Evolutionary conservation across 2,888 invertebrate genomes (phyloP).

Genomic region (Zonitis immaculata): DNA sequence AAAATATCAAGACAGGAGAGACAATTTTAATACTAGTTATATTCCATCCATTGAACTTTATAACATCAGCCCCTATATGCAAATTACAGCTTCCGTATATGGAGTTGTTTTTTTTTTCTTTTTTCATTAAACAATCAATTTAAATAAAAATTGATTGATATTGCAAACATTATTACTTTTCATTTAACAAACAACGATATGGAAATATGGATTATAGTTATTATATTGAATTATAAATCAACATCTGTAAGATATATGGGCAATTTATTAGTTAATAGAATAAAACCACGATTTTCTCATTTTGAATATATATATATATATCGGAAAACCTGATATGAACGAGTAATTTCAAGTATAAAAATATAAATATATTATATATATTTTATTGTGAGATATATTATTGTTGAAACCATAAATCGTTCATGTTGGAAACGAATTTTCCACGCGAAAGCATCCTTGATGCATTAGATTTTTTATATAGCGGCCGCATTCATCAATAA

Average conservation of each 20-base stretch:
- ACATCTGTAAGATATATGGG: too few species aligned
- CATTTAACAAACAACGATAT: not conserved
- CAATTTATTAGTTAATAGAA: too few species aligned
- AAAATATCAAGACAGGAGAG: not conserved
- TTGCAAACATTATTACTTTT: not conserved
- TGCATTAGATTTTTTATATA: slow-evolving; percentile 28
- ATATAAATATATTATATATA: slow-evolving; percentile 2
- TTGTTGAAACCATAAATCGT: slow-evolving; percentile 14
- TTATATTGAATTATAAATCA: too few species aligned
- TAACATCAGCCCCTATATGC: not conserved
- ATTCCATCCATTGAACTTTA: not conserved
- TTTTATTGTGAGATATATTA: too few species aligned
- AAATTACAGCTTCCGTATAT: not conserved
- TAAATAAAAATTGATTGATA: not conserved
- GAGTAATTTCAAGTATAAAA: not conserved
- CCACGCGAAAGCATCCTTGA: slow-evolving; percentile 28
- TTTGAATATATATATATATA: too few species aligned
- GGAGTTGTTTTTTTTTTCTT: not conserved
- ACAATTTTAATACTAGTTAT: not conserved
- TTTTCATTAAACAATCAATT: not conserved
- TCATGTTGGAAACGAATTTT: slow-evolving; percentile 26
- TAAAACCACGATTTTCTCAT: too few species aligned
- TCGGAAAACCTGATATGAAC: not conserved
- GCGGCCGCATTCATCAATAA: slow-evolving; percentile 28
- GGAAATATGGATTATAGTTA: too few species aligned